A percentile compares a stretch with the other conserved stretches of the same genome.
Conservation (phyloP, 1,140 invertebrate genomes). For the Aphelinus certus region DNA sequence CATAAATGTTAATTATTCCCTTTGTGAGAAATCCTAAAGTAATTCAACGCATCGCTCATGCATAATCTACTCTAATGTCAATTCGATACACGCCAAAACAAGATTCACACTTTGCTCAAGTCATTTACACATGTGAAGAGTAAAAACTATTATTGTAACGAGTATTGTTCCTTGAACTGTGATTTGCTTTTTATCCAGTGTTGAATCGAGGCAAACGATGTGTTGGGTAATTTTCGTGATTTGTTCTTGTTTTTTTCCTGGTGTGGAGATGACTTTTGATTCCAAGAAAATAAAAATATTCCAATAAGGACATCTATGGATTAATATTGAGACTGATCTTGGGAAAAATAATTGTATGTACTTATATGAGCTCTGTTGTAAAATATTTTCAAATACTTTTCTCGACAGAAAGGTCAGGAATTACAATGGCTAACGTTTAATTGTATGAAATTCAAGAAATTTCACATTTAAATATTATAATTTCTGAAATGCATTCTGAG, state of each 20-base stretch:
- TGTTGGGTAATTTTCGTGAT: conserved; percentile 15
- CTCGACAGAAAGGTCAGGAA: too few species aligned
- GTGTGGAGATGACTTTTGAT: too few species aligned
- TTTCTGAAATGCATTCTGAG: too few species aligned
- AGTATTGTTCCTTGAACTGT: conserved; percentile 25
- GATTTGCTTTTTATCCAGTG: conserved; percentile 28
- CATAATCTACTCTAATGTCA: conserved; percentile 1
- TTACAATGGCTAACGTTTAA: too few species aligned
- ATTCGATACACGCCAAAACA: conserved; percentile 9
- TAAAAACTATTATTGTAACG: conserved; percentile 4
- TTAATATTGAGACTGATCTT: conserved; percentile 21
- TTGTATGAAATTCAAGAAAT: too few species aligned
- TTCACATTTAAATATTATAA: too few species aligned
- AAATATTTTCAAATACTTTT: conserved; percentile 23
- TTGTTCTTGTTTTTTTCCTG: not conserved
- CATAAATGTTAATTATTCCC: too few species aligned
- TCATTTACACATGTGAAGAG: conserved; percentile 23
- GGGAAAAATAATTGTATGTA: conserved; percentile 15
- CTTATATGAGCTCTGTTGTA: conserved; percentile 20
- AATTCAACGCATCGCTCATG: conserved; percentile 22
- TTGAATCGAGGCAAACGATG: conserved; percentile 23
- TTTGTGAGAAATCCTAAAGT: not conserved
- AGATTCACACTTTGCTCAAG: conserved; percentile 24
- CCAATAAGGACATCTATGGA: not conserved
- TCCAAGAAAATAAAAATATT: too few species aligned